phyloP scores from a whole-genome alignment of 2,113 vertebrate species.

The Mesoclemmys tuberculata region DNA sequence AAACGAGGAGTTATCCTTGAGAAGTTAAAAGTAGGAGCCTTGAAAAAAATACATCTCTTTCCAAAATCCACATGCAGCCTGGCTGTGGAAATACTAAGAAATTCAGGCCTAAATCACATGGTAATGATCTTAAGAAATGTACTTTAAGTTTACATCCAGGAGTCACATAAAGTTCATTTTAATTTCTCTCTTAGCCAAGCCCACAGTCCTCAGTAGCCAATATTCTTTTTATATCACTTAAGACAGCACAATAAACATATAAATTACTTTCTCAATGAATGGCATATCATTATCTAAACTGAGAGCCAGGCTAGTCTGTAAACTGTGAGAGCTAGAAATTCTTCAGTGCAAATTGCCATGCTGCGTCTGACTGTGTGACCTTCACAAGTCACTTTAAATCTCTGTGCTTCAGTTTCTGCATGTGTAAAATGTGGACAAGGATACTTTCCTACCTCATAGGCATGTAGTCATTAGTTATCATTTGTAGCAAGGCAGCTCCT shows the following conservation, averaged over 20 bases:
- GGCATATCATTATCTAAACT: not conserved
- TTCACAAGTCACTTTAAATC: not conserved
- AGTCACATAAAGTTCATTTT: not conserved
- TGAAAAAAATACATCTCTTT: slow-evolving; percentile 52
- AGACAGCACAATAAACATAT: not conserved
- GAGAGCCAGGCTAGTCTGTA: not conserved
- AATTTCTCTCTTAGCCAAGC: slow-evolving; percentile 1
- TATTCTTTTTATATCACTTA: not conserved
- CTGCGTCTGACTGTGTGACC: not conserved
- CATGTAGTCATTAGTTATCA: not conserved
- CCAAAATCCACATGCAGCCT: slow-evolving; percentile 61
- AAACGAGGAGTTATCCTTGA: slow-evolving; percentile 59
- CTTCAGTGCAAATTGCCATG: not conserved
- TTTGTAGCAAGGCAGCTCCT: not conserved
- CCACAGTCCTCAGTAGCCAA: not conserved
- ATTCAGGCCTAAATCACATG: slow-evolving; percentile 29
- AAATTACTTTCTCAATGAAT: not conserved
- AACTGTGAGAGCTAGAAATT: not conserved
- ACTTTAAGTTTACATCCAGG: slow-evolving; percentile 21
- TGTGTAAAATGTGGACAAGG: not conserved
- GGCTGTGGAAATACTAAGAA: not conserved
- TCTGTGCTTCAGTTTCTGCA: not conserved
- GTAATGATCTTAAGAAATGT: not conserved
- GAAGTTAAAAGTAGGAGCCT: slow-evolving; percentile 12
- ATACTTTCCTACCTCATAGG: not conserved